Base-by-base conservation (phyloP, 2,113 vertebrate genomes). In the Trochalopteron elliotii region DNA sequence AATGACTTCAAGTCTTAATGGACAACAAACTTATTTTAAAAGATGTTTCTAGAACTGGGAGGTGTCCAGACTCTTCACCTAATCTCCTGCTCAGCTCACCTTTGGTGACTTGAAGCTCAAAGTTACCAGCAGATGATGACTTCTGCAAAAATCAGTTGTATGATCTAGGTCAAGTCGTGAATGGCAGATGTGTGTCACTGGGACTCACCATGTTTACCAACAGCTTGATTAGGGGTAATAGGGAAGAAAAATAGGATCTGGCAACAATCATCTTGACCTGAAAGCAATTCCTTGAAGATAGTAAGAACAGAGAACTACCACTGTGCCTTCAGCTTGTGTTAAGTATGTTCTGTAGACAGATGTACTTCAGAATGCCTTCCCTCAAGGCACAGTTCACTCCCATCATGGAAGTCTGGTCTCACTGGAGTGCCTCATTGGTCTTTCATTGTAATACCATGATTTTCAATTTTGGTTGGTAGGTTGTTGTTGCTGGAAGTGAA, bases 231-330 rank as follows among this genome's bases (percentile, higher is more conserved):
- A 53, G 37, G 22, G 7, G 5, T 44, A 53, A 53, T 63, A 52
- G 17, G 11, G 30, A 68, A 21, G 11, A 45, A 56, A 40, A 63
- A 75, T 18, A 56, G 49, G 3, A 71, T 79, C 28, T 86, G 37
- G 18, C 24, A 49, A 47, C 14, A 44, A 3, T 31, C 7, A 16
- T 7, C 60, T 88, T 74, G 37, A 39, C 31, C 47, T 77, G 50
- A 72, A 90, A 61, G 47, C 35, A 50, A 10, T 77, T 77, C 55
- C 31, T 76, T 55, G 39, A 71, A 56, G 67, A 12, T 10, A 37
- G 24, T 44, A 71, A 63, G 14, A 63, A 19, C 0, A 0, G 35
- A 70, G 22, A 59, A 22, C 28, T 63, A 28, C 11, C 19, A 40
- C 9, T 55, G 37, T 40, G 44, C 61, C 35, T 57, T 21, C 33